Base-by-base conservation (phyloP, 1,140 invertebrate genomes). In the Penaeus vannamei region DNA sequence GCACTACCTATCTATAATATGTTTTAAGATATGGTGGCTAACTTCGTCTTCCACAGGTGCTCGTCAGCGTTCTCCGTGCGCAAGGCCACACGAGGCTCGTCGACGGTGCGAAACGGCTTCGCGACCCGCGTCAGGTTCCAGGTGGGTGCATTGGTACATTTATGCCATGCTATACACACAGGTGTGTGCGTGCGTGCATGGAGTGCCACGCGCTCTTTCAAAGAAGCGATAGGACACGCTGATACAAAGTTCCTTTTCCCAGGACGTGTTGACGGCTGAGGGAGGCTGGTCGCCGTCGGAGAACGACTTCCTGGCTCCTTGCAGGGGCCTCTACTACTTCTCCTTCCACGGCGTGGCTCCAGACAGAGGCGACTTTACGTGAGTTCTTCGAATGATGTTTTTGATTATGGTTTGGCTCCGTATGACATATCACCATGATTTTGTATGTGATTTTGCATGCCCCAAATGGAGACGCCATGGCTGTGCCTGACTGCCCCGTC, bases 301-400 rank as follows among this genome's bases (percentile, higher is more conserved):
- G 0, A 46, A 7, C 14, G n/a, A 26, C 19, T 85, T 85, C 32
- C 19, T 20, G 42, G 66, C 84, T 10, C 84, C 84, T 14, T 85
- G 36, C 66, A 85, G 26, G 23, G 84, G 84, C 23, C 20, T 36
- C 17, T 85, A 85, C 66, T 85, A 53, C 84, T 85, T 85, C 84
- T 53, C 46, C 26, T 85, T 64, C 46, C 84, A 85, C 46, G 84
- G 32, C 7, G 84, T 85, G 19, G 20, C 64, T 26, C 26, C 17
- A 26, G 64, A 36, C 10, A 17, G 14, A 4, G 42, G 46, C 1
- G 84, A 85, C 66, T 85, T 85, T n/a, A 85, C 84, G 84, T 85
- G 46, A 85, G 84, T 61, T 72, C 7, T 23, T 23, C 26, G 69
- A 26, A 3, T 72, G 26, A 29, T 23, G n/a, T 0, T 32, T 72